phyloP scores from a whole-genome alignment of 2,888 invertebrate species.

The Nephrotoma flavescens region DNA sequence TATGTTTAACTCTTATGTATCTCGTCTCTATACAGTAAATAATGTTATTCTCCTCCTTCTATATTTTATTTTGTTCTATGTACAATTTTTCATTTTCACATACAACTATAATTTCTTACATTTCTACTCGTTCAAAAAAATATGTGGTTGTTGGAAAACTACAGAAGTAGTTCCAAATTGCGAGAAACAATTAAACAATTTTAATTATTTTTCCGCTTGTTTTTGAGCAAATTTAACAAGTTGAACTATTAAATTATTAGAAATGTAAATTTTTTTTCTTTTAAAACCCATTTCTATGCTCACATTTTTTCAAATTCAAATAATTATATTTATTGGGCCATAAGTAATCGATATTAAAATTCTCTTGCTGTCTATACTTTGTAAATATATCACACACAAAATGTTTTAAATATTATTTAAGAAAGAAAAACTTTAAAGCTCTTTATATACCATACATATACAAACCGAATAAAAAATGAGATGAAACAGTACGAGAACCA shows the following conservation, averaged over 20 bases:
- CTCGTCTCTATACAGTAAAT: not conserved
- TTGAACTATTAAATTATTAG: not conserved
- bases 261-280: not conserved
- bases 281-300: not conserved
- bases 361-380: not conserved
- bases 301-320: not conserved
- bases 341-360: not conserved
- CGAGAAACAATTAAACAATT: not conserved
- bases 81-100: not conserved
- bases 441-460: not conserved
- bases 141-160: not conserved
- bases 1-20: not conserved
- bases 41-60: not conserved
- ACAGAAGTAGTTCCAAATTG: not conserved
- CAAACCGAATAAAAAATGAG: conserved; percentile 1
- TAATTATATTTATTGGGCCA: not conserved
- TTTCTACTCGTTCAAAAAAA: not conserved
- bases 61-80: not conserved
- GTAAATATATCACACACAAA: not conserved
- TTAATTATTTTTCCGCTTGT: not conserved
- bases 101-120: not conserved
- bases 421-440: not conserved
- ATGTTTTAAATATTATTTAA: not conserved
- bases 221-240: not conserved
- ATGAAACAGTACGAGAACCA: conserved; percentile 1